phyloP scores from a whole-genome alignment of 2,888 invertebrate species.

The Lingula anatina region DNA sequence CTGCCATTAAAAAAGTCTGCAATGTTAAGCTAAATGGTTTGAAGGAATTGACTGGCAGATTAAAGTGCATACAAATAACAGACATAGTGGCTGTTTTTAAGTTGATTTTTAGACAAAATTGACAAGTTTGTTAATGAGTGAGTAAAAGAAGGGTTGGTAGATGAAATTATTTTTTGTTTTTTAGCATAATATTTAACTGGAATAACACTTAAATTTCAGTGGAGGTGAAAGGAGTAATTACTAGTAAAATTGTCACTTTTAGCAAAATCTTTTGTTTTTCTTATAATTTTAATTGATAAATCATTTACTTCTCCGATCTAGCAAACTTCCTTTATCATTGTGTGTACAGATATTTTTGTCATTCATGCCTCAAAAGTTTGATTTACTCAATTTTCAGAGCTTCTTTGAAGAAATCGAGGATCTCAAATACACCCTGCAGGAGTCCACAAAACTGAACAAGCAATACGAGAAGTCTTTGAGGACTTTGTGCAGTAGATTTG shows the following conservation, averaged over 20 bases:
- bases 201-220: too few species aligned
- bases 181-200: too few species aligned
- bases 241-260: too few species aligned
- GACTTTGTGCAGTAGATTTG: conserved; percentile 31
- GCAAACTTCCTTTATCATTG: too few species aligned
- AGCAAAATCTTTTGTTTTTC: too few species aligned
- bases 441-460: conserved; percentile 33
- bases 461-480: conserved; percentile 34
- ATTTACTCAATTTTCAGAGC: conserved; percentile 22
- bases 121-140: background rate
- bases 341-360: background rate
- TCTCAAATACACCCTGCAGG: conserved; percentile 37
- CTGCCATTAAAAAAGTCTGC: background rate
- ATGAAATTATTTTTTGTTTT: too few species aligned
- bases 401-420: conserved; percentile 47
- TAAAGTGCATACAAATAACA: background rate
- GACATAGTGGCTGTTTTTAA: too few species aligned
- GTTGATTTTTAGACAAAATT: too few species aligned
- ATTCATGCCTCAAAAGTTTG: background rate
- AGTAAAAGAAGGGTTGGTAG: too few species aligned
- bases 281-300: too few species aligned
- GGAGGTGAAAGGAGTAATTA: too few species aligned
- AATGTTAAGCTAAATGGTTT: background rate
- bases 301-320: too few species aligned
- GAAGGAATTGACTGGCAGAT: background rate